A percentile compares a stretch with the other conserved stretches of the same genome.
Evolutionary conservation across 2,797 vertebrate species (phyloP).

Genomic region (Arremon brunneinucha): DNA sequence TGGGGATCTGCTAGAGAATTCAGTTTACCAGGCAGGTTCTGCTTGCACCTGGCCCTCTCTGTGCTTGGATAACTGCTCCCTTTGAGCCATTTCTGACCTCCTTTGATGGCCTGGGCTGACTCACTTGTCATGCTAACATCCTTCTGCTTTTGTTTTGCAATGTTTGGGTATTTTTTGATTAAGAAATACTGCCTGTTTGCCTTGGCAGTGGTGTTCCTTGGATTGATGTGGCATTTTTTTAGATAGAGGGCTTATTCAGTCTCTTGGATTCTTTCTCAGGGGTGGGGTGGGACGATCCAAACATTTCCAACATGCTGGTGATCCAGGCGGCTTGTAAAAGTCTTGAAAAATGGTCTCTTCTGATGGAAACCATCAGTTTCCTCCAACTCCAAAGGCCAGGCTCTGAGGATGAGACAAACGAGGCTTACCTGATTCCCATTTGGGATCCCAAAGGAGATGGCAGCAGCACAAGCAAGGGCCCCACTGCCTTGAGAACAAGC

Average conservation of each 20-base stretch:
- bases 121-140: neutral
- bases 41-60: neutral
- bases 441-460: neutral
- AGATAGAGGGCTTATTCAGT: conserved; percentile 32
- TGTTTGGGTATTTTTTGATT: conserved; percentile 35
- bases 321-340: neutral
- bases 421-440: neutral
- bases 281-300: conserved; percentile 18
- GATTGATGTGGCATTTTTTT: neutral
- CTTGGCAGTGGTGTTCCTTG: conserved; percentile 27
- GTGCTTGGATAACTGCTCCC: neutral
- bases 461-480: neutral
- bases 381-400: neutral
- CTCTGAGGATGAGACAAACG: neutral
- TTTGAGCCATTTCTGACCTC: neutral
- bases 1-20: neutral
- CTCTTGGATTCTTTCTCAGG: conserved; percentile 36
- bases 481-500: neutral
- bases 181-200: conserved; percentile 52
- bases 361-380: neutral
- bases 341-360: neutral
- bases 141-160: conserved; percentile 41
- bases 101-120: neutral
- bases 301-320: neutral
- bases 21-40: neutral